Percentiles rank a stretch among this genome's conserved stretches.
phyloP scores from a whole-genome alignment of 64 coral and sea anemone genomes.

The Platygyra sinensis region DNA sequence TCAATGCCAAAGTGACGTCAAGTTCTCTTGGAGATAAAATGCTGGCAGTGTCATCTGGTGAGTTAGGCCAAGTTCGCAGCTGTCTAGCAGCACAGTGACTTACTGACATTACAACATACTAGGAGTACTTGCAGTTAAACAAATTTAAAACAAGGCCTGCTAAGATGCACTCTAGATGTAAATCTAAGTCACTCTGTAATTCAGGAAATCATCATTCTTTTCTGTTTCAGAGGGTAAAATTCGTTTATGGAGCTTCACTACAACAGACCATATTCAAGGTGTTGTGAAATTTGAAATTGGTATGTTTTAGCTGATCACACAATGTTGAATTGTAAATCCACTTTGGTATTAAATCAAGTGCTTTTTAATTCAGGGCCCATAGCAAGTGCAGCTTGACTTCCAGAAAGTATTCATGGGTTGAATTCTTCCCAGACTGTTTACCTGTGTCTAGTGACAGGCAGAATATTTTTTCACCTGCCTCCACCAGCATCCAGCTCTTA shows the following conservation, averaged over 20 bases:
- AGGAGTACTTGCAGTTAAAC: too few species aligned
- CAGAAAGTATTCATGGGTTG: too few species aligned
- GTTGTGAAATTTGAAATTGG: constrained; percentile 96
- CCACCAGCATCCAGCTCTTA: too few species aligned
- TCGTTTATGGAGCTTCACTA: constrained; percentile 83
- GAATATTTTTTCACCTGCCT: too few species aligned
- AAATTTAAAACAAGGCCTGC: too few species aligned
- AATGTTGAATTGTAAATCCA: not conserved
- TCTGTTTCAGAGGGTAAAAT: constrained; percentile 68
- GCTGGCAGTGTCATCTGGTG: constrained; percentile 91
- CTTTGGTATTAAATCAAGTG: not conserved
- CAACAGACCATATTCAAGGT: constrained; percentile 70
- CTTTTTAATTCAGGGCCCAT: not conserved
- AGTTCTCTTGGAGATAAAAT: constrained; percentile 92
- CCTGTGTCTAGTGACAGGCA: too few species aligned
- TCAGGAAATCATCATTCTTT: not conserved
- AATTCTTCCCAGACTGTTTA: too few species aligned
- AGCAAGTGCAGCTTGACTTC: too few species aligned
- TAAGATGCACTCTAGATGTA: too few species aligned
- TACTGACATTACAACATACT: too few species aligned
- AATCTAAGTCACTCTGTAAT: too few species aligned
- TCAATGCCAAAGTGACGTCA: constrained; percentile 88
- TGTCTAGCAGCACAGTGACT: too few species aligned
- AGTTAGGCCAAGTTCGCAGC: not conserved
- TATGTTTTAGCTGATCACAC: not conserved